Evolutionary conservation across 2,888 invertebrate genomes (phyloP).

Genomic region (Hirtodrosophila cameraria): DNA sequence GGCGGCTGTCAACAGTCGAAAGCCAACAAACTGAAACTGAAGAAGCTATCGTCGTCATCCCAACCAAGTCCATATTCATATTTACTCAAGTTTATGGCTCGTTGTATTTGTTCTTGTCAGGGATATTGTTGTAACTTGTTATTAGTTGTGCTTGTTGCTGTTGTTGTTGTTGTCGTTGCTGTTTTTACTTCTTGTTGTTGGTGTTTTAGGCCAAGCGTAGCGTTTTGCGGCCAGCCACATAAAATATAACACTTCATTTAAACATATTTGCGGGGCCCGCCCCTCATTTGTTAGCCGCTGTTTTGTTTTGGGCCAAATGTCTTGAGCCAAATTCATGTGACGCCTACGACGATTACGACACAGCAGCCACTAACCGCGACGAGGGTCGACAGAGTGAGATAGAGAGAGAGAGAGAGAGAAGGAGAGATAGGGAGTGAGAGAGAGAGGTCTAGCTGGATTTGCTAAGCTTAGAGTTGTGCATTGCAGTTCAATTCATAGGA

Average conservation of each 20-base stretch:
- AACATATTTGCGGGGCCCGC: conserved; percentile 60
- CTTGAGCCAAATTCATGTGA: conserved; percentile 57
- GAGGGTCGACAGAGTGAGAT: conserved; percentile 17
- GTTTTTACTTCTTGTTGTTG: conserved; percentile 14
- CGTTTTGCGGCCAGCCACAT: conserved; percentile 62
- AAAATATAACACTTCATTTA: conserved; percentile 76
- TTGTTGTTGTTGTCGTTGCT: conserved; percentile 15
- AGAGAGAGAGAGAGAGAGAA: not conserved
- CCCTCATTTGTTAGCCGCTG: conserved; percentile 47
- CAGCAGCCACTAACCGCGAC: conserved; percentile 23
- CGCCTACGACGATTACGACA: conserved; percentile 59
- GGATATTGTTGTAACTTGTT: conserved; percentile 49
- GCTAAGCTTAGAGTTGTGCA: too few relatives aligned
- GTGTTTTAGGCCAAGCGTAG: conserved; percentile 16
- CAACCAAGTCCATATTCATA: conserved; percentile 65
- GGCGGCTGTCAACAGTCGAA: conserved; percentile 31
- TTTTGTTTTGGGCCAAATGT: conserved; percentile 34
- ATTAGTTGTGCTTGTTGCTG: conserved; percentile 25
- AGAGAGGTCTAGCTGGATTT: not conserved
- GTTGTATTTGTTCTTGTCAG: conserved; percentile 62
- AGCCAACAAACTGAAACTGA: conserved; percentile 28
- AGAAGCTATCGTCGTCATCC: conserved; percentile 41
- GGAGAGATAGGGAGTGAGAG: not conserved
- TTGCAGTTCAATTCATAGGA: too few relatives aligned
- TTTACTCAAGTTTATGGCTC: conserved; percentile 71